A percentile compares a stretch with the other conserved stretches of the same genome.
These are phyloP conservation scores for Cosmia trapezina DNA, from an alignment of 2,888 invertebrate genomes.

Conservation along the genomic window DNA sequence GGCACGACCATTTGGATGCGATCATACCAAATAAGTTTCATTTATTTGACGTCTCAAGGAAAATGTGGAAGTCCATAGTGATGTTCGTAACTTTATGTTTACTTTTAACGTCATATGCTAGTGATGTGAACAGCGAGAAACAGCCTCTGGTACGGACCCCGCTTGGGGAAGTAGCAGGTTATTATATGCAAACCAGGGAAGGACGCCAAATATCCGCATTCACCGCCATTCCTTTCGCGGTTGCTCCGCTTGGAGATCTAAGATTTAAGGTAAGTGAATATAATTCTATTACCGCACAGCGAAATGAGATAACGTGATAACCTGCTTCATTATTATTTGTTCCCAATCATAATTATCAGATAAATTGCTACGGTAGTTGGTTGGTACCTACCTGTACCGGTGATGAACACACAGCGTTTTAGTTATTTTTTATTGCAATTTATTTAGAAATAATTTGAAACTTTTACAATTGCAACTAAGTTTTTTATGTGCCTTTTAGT, in stretches of 20 bases:
- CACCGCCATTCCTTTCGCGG: constrained; percentile 92
- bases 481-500: too few relatives aligned
- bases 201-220: constrained; percentile 91
- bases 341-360: constrained; percentile 11
- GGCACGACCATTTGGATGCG: constrained; percentile 65
- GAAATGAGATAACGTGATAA: constrained; percentile 13
- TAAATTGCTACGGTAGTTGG: neutral
- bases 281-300: neutral
- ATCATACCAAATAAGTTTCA: constrained; percentile 67
- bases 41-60: constrained; percentile 43
- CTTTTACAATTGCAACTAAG: too few relatives aligned
- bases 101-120: constrained; percentile 49
- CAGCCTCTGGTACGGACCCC: constrained; percentile 78
- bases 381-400: too few relatives aligned
- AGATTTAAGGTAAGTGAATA: constrained; percentile 90
- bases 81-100: constrained; percentile 41
- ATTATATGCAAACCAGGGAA: constrained; percentile 88
- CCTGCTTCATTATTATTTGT: neutral
- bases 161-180: constrained; percentile 90
- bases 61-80: constrained; percentile 41
- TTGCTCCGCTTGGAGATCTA: constrained; percentile 91
- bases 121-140: constrained; percentile 67
- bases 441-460: too few relatives aligned
- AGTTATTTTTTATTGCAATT: too few relatives aligned
- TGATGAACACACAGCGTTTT: constrained; percentile 2